These are phyloP conservation scores for Macrosiphum euphorbiae DNA, from an alignment of 2,888 invertebrate species.

Conservation along the genomic window DNA sequence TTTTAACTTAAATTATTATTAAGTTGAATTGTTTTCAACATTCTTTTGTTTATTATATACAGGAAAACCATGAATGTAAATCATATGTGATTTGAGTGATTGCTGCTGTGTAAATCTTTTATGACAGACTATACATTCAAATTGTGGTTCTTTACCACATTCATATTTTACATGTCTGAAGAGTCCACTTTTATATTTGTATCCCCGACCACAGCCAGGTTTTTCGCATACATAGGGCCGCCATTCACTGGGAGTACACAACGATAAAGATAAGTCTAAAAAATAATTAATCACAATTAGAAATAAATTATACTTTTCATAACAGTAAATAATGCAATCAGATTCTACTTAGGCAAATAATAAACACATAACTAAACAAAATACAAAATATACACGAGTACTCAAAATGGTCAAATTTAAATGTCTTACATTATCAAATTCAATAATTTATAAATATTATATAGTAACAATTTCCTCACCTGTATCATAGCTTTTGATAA, in stretches of 20 bases:
- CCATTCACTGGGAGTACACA: slow-evolving; percentile 24
- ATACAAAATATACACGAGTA: slow-evolving; percentile 3
- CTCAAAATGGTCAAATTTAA: background rate
- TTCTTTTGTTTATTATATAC: slow-evolving; percentile 19
- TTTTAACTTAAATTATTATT: background rate
- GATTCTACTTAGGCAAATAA: slow-evolving; percentile 40
- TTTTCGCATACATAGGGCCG: slow-evolving; percentile 62
- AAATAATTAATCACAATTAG: background rate
- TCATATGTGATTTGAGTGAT: slow-evolving; percentile 69
- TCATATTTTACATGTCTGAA: slow-evolving; percentile 68
- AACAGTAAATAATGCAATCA: slow-evolving; percentile 2
- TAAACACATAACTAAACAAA: slow-evolving; percentile 38
- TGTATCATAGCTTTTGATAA: background rate
- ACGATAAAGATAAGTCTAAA: slow-evolving; percentile 43
- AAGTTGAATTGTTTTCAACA: slow-evolving; percentile 3
- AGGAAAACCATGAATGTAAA: slow-evolving; percentile 66
- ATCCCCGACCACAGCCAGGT: slow-evolving; percentile 67
- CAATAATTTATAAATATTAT: background rate
- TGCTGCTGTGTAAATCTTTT: slow-evolving; percentile 68
- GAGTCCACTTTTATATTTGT: slow-evolving; percentile 68
- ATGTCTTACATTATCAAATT: background rate
- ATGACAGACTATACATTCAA: slow-evolving; percentile 69
- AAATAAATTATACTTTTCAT: background rate
- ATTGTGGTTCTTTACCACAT: slow-evolving; percentile 69
- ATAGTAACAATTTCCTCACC: background rate